Evolutionary conservation across 2,113 vertebrate species (phyloP).

Genomic region (Rhinoderma darwinii): DNA sequence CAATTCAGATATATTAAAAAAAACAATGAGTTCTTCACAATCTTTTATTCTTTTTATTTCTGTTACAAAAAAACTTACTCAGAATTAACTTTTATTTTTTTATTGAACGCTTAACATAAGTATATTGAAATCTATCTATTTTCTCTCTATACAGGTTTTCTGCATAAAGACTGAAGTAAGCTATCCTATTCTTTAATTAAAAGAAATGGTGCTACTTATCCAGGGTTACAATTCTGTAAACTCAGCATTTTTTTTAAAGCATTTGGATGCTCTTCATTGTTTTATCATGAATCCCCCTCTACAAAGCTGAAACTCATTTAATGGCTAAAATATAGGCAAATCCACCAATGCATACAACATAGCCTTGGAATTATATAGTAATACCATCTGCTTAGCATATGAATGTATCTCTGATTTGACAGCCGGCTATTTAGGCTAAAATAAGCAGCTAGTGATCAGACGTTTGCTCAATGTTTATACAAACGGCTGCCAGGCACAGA

Average conservation of each 20-base stretch:
- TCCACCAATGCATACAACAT: conserved; percentile 11
- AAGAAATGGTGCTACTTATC: conserved; percentile 4
- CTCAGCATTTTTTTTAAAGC: conserved; percentile 13
- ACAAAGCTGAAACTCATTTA: conserved; percentile 22
- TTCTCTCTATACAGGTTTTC: not conserved
- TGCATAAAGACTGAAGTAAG: not conserved
- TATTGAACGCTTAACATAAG: not conserved
- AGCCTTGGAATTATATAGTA: conserved; percentile 37
- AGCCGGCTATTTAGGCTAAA: conserved; percentile 51
- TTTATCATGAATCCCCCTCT: conserved; percentile 29
- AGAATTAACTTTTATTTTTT: not conserved
- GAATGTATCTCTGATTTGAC: conserved; percentile 53
- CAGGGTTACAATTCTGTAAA: not conserved
- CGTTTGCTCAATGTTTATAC: conserved; percentile 36
- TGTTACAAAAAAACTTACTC: no score
- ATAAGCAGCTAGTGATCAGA: conserved; percentile 55
- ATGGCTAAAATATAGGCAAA: conserved; percentile 34
- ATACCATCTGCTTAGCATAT: conserved; percentile 54
- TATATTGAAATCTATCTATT: not conserved
- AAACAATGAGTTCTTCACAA: not conserved
- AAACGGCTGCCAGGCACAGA: conserved; percentile 43
- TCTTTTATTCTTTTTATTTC: not conserved
- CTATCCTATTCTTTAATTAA: not conserved
- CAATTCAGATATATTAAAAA: no score
- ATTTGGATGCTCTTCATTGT: conserved; percentile 18